phyloP scores from a whole-genome alignment of 2,888 invertebrate genomes.

The Pachycephus smyrnensis region DNA sequence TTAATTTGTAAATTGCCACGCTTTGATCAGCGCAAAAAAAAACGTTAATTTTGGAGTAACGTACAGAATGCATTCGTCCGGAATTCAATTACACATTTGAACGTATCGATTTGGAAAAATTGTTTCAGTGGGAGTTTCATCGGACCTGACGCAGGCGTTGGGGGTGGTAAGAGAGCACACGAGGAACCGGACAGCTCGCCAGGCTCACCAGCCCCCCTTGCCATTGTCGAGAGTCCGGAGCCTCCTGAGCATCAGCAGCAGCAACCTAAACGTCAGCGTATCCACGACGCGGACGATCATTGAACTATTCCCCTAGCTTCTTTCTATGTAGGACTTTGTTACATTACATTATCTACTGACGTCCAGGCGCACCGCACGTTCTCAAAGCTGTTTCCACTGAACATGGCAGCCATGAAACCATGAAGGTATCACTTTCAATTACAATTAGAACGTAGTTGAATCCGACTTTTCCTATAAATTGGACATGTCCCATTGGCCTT shows the following conservation, averaged over 20 bases:
- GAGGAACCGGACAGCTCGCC: slow-evolving; percentile 65
- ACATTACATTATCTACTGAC: slow-evolving; percentile 54
- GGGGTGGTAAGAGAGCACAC: slow-evolving; percentile 58
- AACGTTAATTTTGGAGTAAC: too few species aligned
- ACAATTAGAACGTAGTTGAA: not conserved
- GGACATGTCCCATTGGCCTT: too few species aligned
- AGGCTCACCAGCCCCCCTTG: slow-evolving; percentile 63
- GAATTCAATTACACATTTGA: too few species aligned
- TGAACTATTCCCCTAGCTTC: slow-evolving; percentile 46
- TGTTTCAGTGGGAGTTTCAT: slow-evolving; percentile 60
- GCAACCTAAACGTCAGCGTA: slow-evolving; percentile 60
- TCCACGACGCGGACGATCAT: slow-evolving; percentile 63
- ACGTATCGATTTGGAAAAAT: not conserved
- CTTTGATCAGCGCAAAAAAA: too few species aligned
- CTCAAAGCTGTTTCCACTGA: slow-evolving; percentile 12
- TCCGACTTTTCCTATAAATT: too few species aligned
- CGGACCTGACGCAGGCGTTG: slow-evolving; percentile 62
- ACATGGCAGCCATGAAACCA: not conserved
- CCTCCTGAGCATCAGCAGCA: slow-evolving; percentile 53
- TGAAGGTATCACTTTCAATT: slow-evolving; percentile 2
- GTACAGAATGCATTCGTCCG: too few species aligned
- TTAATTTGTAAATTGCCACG: too few species aligned
- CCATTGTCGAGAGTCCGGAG: slow-evolving; percentile 65
- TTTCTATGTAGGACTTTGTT: slow-evolving; percentile 61
- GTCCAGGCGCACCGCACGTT: slow-evolving; percentile 50